Conservation (phyloP, 2,888 invertebrate species). For the Patella depressa region DNA sequence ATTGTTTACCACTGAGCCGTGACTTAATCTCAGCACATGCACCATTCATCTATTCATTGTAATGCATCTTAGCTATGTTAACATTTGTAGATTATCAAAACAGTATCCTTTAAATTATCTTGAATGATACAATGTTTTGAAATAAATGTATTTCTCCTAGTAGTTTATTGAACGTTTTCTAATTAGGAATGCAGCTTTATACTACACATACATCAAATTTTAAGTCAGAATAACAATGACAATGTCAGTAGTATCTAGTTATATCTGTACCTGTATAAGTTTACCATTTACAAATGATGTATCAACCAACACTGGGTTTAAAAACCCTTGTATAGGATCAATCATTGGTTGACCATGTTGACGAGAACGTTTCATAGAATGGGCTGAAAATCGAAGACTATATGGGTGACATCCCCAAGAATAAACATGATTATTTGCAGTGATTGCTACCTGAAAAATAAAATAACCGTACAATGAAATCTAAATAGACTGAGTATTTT, state of each 20-base stretch:
- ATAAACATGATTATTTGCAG: conserved; percentile 78
- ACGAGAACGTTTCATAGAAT: conserved; percentile 76
- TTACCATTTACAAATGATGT: conserved; percentile 54
- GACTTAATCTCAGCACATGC: too few relatives aligned
- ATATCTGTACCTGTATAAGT: conserved; percentile 50
- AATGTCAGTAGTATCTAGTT: not conserved
- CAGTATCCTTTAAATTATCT: too few relatives aligned
- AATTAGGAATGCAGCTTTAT: not conserved
- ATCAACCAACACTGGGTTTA: conserved; percentile 59
- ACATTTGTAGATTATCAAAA: too few relatives aligned
- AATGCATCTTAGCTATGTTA: too few relatives aligned
- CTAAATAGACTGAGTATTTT: too few relatives aligned
- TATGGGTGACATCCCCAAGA: conserved; percentile 86
- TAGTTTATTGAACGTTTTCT: not conserved
- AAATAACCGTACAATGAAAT: not conserved
- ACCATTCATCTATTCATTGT: too few relatives aligned
- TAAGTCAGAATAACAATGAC: not conserved
- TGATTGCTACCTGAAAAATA: conserved; percentile 77
- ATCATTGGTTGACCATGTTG: conserved; percentile 41
- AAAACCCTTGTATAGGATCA: conserved; percentile 54
- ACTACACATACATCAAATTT: not conserved
- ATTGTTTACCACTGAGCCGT: too few relatives aligned
- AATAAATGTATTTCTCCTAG: too few relatives aligned
- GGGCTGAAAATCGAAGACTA: conserved; percentile 79
- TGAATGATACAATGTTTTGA: too few relatives aligned